Conservation (phyloP, 2,797 vertebrate species). For the Micrastur ruficollis region DNA sequence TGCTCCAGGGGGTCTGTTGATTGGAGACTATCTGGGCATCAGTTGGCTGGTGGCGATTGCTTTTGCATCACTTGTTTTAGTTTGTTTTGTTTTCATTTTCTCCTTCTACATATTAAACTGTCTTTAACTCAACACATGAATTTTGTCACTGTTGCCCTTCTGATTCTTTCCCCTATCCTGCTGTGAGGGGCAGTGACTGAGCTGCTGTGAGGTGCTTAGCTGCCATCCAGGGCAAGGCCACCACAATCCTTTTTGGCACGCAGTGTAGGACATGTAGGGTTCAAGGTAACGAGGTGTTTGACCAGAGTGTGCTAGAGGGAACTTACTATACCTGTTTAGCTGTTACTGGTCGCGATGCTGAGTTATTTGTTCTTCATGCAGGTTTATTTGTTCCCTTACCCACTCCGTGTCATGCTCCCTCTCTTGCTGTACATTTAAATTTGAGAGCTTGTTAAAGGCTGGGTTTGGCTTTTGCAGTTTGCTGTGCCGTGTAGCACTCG, state of each 20-base stretch:
- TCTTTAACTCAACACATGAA: not conserved
- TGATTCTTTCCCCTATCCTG: not conserved
- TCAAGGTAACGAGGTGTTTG: not conserved
- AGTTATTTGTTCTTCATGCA: not conserved
- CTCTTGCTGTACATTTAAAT: not conserved
- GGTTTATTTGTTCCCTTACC: not conserved
- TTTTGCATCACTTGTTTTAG: not conserved
- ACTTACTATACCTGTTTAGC: not conserved
- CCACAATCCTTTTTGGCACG: not conserved
- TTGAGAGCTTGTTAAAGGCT: not conserved
- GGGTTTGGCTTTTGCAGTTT: not conserved
- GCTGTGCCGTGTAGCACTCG: not conserved
- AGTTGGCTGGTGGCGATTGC: not conserved
- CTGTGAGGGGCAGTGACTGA: not conserved
- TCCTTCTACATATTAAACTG: not conserved
- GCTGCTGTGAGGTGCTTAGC: not conserved
- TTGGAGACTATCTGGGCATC: not conserved
- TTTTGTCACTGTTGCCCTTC: not conserved
- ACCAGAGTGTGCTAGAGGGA: not conserved
- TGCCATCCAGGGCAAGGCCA: not conserved
- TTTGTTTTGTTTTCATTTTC: not conserved
- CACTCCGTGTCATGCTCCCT: not conserved
- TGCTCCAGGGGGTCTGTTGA: not conserved
- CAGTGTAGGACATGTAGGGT: accelerated
- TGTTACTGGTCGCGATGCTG: not conserved